Percentiles rank a stretch among this genome's conserved stretches.
Conservation (phyloP, 1,140 invertebrate genomes). For the Aleiodes sp. region DNA sequence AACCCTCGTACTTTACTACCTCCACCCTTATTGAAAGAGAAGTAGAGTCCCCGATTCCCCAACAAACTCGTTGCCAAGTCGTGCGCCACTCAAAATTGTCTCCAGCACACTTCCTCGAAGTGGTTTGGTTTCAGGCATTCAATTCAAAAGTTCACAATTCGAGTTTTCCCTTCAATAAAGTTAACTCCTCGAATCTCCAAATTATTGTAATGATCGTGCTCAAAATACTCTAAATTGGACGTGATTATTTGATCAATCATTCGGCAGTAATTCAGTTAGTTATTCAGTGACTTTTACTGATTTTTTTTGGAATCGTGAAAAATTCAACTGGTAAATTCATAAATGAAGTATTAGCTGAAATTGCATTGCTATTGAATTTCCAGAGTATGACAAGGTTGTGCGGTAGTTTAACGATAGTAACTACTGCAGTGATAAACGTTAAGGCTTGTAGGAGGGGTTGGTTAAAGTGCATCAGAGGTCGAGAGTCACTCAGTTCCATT, state of each 20-base stretch:
- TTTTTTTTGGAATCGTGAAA: neutral
- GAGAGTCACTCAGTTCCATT: neutral
- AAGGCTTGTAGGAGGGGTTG: neutral
- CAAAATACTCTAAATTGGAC: no score
- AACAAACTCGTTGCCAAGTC: conserved; percentile 9
- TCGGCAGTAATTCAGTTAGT: no score
- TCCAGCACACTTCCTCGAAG: neutral
- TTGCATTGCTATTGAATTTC: neutral
- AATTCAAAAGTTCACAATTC: neutral
- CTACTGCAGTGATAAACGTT: neutral
- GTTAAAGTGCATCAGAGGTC: neutral
- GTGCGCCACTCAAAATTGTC: neutral
- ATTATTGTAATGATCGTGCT: no score
- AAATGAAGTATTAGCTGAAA: neutral
- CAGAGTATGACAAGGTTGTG: neutral
- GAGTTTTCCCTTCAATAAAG: neutral
- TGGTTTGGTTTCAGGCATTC: neutral
- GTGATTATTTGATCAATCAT: no score
- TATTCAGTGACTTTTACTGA: no score
- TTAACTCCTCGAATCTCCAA: neutral
- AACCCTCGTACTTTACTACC: no score
- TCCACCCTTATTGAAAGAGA: neutral
- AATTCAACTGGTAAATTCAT: neutral
- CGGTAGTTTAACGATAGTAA: no score
- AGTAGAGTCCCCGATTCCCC: neutral